Evolutionary conservation across 2,888 invertebrate species (phyloP), one percentile per base, ranked within the genome.

Genomic region (Agonopterix heracliana): DNA sequence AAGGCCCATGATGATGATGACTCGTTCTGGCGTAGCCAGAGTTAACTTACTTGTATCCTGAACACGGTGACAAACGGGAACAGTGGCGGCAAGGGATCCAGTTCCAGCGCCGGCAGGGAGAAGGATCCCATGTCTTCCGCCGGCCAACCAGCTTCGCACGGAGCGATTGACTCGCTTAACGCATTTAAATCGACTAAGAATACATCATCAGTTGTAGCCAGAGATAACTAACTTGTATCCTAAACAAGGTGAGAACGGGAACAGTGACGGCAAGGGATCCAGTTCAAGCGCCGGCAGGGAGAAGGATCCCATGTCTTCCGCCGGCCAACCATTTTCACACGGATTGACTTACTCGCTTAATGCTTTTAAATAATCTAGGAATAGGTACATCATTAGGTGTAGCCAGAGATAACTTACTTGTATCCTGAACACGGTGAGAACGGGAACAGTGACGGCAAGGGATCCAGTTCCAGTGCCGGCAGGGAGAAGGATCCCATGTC

Each of bases 401-500:
- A 26, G 26, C 38, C n/a, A 9, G n/a, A 38, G n/a, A 9, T 1
- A 12, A 51, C 54, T 91, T 65, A 93, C 93, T 94, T 94, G 88
- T 94, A 95, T 52, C 92, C 92, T 51, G 94, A 91, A 73, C 94
- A 94, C 0, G 96, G 95, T 45, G 95, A 95, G 79, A 96, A 96
- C 2, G 96, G 94, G 66, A 97, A 96, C 48, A 97, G 91, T 51
- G 93, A 94, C 0, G 96, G 95, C 59, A 97, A 78, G 7, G 96
- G 96, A 70, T 97, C 97, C 71, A 97, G 89, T 71, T 97, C 97
- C 61, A 96, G 82, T 0, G 94, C 91, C 17, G 96, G 95, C 62
- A 96, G 80, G 0, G 95, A 93, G 83, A 96, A 96, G 38, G 95
- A 94, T 48, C 94, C 95, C 92, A 95, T 95, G 79, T 95, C 95